Evolutionary conservation across 1,140 invertebrate genomes (phyloP).

Genomic region (Temnothorax nylanderi): DNA sequence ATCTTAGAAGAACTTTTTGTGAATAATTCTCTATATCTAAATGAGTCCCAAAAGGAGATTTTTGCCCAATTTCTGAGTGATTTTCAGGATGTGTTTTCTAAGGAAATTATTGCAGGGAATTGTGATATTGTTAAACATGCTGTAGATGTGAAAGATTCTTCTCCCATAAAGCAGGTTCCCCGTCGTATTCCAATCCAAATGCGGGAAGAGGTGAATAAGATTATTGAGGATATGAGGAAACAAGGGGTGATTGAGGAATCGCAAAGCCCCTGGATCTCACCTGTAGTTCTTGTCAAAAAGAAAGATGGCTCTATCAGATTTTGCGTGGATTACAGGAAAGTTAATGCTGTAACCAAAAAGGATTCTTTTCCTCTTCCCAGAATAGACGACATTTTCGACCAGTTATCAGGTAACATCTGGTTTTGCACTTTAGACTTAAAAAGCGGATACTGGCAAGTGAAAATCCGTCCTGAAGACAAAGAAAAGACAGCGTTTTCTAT

Average conservation of each 20-base stretch:
- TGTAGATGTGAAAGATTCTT: too few species aligned
- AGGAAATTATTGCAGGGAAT: too few species aligned
- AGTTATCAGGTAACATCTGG: constrained; percentile 58
- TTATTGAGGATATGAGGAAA: neutral
- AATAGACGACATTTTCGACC: constrained; percentile 69
- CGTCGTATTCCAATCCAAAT: neutral
- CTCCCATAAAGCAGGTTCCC: too few species aligned
- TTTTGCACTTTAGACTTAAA: constrained; percentile 75
- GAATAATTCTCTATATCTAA: too few species aligned
- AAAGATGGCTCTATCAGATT: neutral
- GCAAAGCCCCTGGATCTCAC: neutral
- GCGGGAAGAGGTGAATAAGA: neutral
- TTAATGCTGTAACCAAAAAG: constrained; percentile 81
- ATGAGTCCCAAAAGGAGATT: too few species aligned
- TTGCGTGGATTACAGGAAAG: neutral
- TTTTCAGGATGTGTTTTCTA: too few species aligned
- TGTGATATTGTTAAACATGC: too few species aligned
- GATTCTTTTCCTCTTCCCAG: constrained; percentile 67
- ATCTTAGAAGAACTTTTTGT: too few species aligned
- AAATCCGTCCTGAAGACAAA: too few species aligned
- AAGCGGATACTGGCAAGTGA: neutral
- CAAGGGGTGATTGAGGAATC: neutral
- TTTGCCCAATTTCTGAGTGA: too few species aligned
- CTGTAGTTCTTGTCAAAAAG: neutral
- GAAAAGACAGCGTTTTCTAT: too few species aligned